Evolutionary conservation across 2,888 invertebrate species (phyloP).

Genomic region (Ophioninae sp.): DNA sequence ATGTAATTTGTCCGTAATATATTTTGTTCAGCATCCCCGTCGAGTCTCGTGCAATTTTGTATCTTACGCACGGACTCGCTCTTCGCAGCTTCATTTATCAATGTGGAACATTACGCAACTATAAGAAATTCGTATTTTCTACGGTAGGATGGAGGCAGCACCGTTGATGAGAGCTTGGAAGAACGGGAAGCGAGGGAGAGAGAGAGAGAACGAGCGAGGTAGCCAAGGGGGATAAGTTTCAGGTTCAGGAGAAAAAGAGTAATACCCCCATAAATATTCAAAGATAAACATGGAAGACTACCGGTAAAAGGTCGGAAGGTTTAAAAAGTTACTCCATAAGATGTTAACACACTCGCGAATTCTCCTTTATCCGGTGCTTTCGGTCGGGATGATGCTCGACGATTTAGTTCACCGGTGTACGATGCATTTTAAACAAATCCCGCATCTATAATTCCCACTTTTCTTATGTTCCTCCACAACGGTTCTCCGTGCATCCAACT

Average conservation of each 20-base stretch:
- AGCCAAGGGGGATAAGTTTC: constrained; percentile 34
- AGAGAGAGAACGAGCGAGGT: constrained; percentile 28
- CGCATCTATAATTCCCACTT: background rate
- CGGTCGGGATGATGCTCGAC: constrained; percentile 28
- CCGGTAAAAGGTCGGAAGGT: constrained; percentile 58
- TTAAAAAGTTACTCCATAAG: constrained; percentile 59
- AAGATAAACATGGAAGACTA: constrained; percentile 68
- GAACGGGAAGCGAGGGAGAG: constrained; percentile 1
- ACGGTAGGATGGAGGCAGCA: background rate
- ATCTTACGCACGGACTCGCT: background rate
- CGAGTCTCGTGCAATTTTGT: background rate
- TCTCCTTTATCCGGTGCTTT: constrained; percentile 32
- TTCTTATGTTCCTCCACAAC: background rate
- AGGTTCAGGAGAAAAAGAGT: constrained; percentile 47
- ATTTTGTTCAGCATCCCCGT: background rate
- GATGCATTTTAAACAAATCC: constrained; percentile 1
- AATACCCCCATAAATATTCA: constrained; percentile 72
- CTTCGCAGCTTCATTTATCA: background rate
- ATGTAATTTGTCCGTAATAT: background rate
- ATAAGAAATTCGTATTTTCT: constrained; percentile 13
- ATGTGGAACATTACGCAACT: constrained; percentile 13
- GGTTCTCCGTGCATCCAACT: background rate
- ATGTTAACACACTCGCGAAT: constrained; percentile 39
- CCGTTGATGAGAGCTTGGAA: constrained; percentile 22
- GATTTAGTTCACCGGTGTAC: background rate